Evolutionary conservation across 2,113 vertebrate species (phyloP).

Genomic region (Euleptes europaea): DNA sequence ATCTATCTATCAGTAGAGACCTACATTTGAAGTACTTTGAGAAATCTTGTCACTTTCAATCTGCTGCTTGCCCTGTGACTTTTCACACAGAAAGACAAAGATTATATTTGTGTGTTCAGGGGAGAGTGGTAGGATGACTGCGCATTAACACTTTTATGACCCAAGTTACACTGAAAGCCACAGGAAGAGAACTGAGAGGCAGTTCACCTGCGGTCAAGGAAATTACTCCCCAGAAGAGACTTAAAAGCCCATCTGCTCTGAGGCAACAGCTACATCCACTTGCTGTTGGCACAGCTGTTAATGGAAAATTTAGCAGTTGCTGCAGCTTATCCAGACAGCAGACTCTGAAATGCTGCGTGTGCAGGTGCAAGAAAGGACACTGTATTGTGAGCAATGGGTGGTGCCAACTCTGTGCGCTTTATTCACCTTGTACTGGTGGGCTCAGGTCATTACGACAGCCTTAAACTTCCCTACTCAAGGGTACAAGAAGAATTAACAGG

Average conservation of each 20-base stretch:
- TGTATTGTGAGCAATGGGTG: neutral
- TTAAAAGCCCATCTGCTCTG: neutral
- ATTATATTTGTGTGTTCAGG: neutral
- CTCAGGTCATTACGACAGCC: rapidly evolving
- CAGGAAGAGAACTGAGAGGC: neutral
- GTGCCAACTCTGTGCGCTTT: rapidly evolving
- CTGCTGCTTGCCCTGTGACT: neutral
- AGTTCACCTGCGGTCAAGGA: neutral
- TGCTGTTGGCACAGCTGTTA: neutral
- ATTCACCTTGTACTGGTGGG: rapidly evolving
- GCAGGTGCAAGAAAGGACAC: neutral
- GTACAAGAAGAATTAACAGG: neutral
- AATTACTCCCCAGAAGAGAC: neutral
- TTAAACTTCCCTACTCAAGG: neutral
- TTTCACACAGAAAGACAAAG: neutral
- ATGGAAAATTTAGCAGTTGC: neutral
- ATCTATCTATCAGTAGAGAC: no score
- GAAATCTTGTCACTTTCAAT: neutral
- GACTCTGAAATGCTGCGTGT: neutral
- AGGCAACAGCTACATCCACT: neutral
- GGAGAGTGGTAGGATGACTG: neutral
- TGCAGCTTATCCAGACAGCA: neutral
- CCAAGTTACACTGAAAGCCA: neutral
- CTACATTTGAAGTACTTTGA: no score
- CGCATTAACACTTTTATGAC: neutral